A percentile compares a stretch with the other conserved stretches of the same genome.
Evolutionary conservation across 2,888 invertebrate genomes (phyloP).

Genomic region (Blastobasis adustella): DNA sequence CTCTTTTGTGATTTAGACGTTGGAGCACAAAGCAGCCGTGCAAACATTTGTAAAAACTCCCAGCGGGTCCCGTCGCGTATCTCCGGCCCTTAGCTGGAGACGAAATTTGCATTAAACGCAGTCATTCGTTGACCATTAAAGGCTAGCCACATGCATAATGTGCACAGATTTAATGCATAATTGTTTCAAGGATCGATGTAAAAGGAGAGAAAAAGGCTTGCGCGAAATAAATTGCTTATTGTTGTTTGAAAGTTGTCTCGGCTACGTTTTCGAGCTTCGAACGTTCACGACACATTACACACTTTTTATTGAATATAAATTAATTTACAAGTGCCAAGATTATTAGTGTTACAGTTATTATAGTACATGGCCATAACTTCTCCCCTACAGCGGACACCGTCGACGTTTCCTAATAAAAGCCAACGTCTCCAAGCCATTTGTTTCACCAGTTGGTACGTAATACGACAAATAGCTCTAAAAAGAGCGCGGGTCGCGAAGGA

Average conservation of each 20-base stretch:
- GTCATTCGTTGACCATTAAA: slow-evolving; percentile 2
- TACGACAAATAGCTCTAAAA: slow-evolving; percentile 40
- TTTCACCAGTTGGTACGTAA: slow-evolving; percentile 24
- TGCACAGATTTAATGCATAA: slow-evolving; percentile 8
- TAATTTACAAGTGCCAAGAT: too few species aligned
- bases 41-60: slow-evolving; percentile 58
- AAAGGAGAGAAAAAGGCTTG: too few species aligned
- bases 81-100: slow-evolving; percentile 28
- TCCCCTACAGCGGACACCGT: not conserved
- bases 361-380: too few species aligned
- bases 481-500: slow-evolving; percentile 37
- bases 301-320: too few species aligned
- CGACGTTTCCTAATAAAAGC: slow-evolving; percentile 1
- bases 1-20: slow-evolving; percentile 47
- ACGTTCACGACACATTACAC: too few species aligned
- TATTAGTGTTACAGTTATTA: too few species aligned
- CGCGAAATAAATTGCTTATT: too few species aligned
- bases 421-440: slow-evolving; percentile 20
- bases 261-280: too few species aligned
- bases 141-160: slow-evolving; percentile 2
- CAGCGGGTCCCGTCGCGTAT: slow-evolving; percentile 30
- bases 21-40: slow-evolving; percentile 50
- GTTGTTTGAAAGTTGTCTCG: too few species aligned
- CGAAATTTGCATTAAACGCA: slow-evolving; percentile 38
- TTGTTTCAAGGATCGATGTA: not conserved